These are phyloP conservation scores for Yponomeuta cagnagella DNA, from an alignment of 2,888 invertebrate genomes.

Conservation along the genomic window DNA sequence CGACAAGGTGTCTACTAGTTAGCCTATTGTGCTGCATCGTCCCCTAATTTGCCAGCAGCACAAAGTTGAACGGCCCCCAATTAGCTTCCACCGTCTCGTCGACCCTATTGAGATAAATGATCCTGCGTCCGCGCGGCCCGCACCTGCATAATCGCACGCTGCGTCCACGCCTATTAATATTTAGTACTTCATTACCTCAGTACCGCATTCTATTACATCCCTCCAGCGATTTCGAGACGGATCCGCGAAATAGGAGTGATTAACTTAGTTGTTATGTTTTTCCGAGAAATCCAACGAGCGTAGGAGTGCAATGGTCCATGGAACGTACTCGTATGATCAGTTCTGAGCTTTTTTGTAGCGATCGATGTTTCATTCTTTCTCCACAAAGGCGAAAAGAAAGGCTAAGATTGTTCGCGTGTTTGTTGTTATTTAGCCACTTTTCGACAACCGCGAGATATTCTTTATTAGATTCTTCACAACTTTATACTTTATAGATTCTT, in stretches of 20 bases:
- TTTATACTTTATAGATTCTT: too few species aligned
- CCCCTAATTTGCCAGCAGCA: conserved; percentile 4
- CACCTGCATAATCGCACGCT: conserved; percentile 54
- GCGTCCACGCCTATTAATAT: conserved; percentile 46
- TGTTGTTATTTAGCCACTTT: background rate
- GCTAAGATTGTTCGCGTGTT: background rate
- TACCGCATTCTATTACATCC: conserved; percentile 23
- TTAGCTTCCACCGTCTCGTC: conserved; percentile 39
- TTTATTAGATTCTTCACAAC: too few species aligned
- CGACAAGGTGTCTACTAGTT: background rate
- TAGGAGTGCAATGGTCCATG: background rate
- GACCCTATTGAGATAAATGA: conserved; percentile 54
- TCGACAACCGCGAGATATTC: too few species aligned
- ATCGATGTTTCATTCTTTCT: background rate
- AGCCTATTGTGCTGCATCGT: background rate
- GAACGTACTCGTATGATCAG: background rate
- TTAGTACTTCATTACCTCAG: conserved; percentile 40
- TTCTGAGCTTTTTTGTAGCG: background rate
- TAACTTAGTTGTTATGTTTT: background rate
- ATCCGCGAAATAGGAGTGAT: background rate
- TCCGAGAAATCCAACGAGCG: background rate
- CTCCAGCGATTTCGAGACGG: conserved; percentile 10
- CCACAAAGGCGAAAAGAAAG: background rate
- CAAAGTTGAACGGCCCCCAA: conserved; percentile 51
- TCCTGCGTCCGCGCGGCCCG: conserved; percentile 31